Evolutionary conservation across 2,888 invertebrate genomes (phyloP).

Genomic region (Crepidodera aurea): DNA sequence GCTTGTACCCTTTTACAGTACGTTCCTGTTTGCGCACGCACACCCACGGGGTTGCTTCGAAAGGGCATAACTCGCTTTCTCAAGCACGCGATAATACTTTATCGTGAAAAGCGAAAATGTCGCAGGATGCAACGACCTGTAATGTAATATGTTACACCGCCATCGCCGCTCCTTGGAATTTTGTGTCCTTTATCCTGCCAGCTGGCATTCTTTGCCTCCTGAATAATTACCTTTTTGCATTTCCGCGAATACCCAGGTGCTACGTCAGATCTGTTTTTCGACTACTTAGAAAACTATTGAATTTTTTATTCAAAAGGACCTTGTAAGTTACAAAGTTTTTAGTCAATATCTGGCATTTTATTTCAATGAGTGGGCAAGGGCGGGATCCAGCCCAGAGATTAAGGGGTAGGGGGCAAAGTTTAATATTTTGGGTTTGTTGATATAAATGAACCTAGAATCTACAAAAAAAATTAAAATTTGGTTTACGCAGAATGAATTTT

Average conservation of each 20-base stretch:
- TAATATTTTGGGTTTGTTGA: too few species aligned
- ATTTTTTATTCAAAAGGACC: too few species aligned
- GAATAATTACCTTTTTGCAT: conserved; percentile 25
- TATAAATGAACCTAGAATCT: too few species aligned
- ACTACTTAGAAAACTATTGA: too few species aligned
- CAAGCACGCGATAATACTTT: conserved; percentile 51
- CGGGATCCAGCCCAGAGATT: too few species aligned
- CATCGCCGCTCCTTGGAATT: conserved; percentile 24
- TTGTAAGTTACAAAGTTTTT: too few species aligned
- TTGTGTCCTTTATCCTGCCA: conserved; percentile 16
- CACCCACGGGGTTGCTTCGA: conserved; percentile 35
- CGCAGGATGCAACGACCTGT: conserved; percentile 43
- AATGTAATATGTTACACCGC: conserved; percentile 32
- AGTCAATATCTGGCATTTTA: too few species aligned
- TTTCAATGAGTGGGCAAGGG: too few species aligned
- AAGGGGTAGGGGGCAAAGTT: too few species aligned
- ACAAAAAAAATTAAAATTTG: too few species aligned
- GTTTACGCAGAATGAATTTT: too few species aligned
- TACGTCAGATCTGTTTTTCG: neutral
- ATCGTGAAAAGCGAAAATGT: conserved; percentile 50
- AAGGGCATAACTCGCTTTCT: conserved; percentile 41
- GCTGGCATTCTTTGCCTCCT: conserved; percentile 21
- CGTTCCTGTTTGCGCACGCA: conserved; percentile 37
- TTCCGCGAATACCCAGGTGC: conserved; percentile 3
- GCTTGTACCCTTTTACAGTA: neutral